Evolutionary conservation across 1,140 invertebrate genomes (phyloP).

Genomic region (Platorchestia sp.): DNA sequence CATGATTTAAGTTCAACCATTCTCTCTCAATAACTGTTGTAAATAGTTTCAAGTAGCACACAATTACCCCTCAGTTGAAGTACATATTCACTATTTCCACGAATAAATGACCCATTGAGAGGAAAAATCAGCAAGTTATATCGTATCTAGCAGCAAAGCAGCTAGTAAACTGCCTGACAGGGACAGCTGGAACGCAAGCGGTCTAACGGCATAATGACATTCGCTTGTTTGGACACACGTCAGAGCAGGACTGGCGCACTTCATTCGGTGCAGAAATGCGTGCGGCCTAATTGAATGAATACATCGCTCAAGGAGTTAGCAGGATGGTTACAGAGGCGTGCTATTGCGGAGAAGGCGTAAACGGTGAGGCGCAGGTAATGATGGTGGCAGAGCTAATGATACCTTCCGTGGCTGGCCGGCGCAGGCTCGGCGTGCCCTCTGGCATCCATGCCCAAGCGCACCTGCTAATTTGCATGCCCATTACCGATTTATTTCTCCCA

Average conservation of each 20-base stretch:
- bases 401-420: slow-evolving; percentile 18
- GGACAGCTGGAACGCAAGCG: background rate
- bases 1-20: background rate
- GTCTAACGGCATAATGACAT: background rate
- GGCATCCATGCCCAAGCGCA: background rate
- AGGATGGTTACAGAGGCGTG: background rate
- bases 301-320: background rate
- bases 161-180: no score
- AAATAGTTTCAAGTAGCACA: background rate
- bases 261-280: background rate
- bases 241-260: background rate
- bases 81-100: background rate
- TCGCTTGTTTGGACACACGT: background rate
- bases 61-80: background rate
- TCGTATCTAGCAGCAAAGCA: background rate
- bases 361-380: background rate
- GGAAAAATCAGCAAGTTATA: background rate
- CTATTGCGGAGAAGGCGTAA: background rate
- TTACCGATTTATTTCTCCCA: slow-evolving; percentile 44
- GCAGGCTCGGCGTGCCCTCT: slow-evolving; percentile 8
- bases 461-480: slow-evolving; percentile 48
- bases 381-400: background rate
- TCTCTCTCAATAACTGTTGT: background rate
- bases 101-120: background rate
- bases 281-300: background rate